phyloP scores from a whole-genome alignment of 2,797 vertebrate genomes.

The Phalanger gymnotis region DNA sequence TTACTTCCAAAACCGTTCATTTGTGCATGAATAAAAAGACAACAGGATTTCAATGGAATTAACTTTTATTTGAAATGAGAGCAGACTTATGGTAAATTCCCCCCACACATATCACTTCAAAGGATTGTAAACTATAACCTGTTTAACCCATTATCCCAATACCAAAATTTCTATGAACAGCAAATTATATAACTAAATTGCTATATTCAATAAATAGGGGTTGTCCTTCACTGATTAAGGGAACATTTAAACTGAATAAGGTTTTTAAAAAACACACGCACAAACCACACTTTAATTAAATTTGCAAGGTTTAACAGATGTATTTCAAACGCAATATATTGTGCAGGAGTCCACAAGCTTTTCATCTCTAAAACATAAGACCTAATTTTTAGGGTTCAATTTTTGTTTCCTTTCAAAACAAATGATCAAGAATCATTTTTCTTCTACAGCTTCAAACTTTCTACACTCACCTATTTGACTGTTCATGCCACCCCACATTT shows the following conservation, averaged over 20 bases:
- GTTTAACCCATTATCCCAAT: conserved; percentile 73
- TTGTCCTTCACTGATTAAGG: conserved; percentile 77
- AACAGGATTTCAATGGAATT: conserved; percentile 77
- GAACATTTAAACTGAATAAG: conserved; percentile 75
- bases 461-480: conserved; percentile 78
- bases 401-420: conserved; percentile 69
- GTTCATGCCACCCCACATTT: conserved; percentile 64
- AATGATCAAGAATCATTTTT: conserved; percentile 66
- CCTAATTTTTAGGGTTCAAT: conserved; percentile 76
- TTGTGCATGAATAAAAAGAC: conserved; percentile 59
- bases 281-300: conserved; percentile 64
- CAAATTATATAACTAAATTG: conserved; percentile 83
- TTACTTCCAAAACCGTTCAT: neutral
- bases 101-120: conserved; percentile 70
- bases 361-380: conserved; percentile 72
- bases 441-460: conserved; percentile 75
- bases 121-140: conserved; percentile 76
- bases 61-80: conserved; percentile 84
- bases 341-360: conserved; percentile 73
- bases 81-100: conserved; percentile 67
- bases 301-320: conserved; percentile 76
- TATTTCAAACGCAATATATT: conserved; percentile 78
- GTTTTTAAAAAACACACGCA: conserved; percentile 50
- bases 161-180: conserved; percentile 78
- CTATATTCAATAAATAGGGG: conserved; percentile 82